These are phyloP conservation scores for Athene noctua DNA, from an alignment of 2,113 vertebrate genomes.

Conservation along the genomic window DNA sequence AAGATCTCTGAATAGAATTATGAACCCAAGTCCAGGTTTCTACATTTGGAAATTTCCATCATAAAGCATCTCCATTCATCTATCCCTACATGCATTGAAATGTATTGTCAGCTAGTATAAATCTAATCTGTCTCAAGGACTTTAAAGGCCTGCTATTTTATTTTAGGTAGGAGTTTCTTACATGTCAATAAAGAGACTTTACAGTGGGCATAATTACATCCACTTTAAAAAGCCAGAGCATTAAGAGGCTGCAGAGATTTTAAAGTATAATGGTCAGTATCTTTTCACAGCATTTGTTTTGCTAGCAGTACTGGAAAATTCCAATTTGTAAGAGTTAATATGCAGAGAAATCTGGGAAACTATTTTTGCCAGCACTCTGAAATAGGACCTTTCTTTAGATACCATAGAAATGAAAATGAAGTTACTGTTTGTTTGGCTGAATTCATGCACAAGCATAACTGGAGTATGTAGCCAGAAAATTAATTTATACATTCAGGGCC, in stretches of 20 bases:
- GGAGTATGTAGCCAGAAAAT: neutral
- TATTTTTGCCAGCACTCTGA: neutral
- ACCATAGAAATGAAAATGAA: conserved; percentile 11
- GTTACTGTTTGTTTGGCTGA: neutral
- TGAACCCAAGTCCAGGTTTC: neutral
- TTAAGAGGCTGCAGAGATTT: neutral
- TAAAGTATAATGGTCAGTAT: neutral
- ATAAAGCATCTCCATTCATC: neutral
- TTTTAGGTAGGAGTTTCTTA: neutral
- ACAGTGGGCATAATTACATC: neutral
- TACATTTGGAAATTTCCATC: neutral
- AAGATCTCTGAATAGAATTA: neutral
- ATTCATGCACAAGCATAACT: neutral
- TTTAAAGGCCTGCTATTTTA: neutral
- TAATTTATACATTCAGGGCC: neutral
- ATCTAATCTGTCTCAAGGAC: neutral
- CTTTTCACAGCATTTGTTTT: neutral
- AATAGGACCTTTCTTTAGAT: neutral
- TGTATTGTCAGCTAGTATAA: neutral
- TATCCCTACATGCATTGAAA: neutral
- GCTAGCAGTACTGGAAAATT: neutral
- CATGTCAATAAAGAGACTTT: neutral
- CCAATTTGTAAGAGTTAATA: neutral
- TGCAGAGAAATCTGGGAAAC: neutral
- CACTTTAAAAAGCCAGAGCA: neutral